Conservation (phyloP, 2,888 invertebrate genomes). For the Bombylius major region DNA sequence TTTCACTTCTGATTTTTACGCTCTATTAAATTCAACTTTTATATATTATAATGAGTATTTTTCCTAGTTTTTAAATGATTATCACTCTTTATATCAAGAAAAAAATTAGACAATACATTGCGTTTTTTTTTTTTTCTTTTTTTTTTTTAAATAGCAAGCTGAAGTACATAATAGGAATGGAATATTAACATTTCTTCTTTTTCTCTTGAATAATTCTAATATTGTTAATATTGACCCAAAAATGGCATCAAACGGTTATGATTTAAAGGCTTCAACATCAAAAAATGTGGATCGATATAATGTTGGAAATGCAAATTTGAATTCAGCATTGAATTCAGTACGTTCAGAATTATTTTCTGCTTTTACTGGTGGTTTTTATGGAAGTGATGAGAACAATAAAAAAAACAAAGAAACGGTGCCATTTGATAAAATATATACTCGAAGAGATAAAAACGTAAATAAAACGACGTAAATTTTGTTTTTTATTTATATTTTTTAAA, state of each 20-base stretch:
- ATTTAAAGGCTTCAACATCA: not conserved
- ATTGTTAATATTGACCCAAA: not conserved
- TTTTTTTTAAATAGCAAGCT: conserved; percentile 33
- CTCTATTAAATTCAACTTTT: conserved; percentile 5
- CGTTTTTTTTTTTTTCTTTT: not conserved
- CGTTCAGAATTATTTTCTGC: conserved; percentile 15
- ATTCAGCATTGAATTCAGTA: conserved; percentile 16
- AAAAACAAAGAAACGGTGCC: not conserved
- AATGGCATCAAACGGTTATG: conserved; percentile 2
- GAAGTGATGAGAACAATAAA: not conserved
- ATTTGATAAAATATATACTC: not conserved
- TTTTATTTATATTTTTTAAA: not conserved
- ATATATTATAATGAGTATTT: too few relatives aligned
- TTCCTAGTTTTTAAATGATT: too few relatives aligned
- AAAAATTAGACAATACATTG: too few relatives aligned
- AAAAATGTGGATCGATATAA: conserved; percentile 15
- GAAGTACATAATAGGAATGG: conserved; percentile 48
- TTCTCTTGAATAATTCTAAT: conserved; percentile 22
- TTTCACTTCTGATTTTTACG: not conserved
- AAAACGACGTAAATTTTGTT: too few relatives aligned
- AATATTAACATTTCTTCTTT: conserved; percentile 40
- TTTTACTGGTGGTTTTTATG: not conserved
- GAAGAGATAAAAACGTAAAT: not conserved
- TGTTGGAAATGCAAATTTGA: conserved; percentile 9
- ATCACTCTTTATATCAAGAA: too few relatives aligned